These are phyloP conservation scores for Variabilichromis moorii DNA, from an alignment of 2,113 vertebrate species.

Conservation along the genomic window DNA sequence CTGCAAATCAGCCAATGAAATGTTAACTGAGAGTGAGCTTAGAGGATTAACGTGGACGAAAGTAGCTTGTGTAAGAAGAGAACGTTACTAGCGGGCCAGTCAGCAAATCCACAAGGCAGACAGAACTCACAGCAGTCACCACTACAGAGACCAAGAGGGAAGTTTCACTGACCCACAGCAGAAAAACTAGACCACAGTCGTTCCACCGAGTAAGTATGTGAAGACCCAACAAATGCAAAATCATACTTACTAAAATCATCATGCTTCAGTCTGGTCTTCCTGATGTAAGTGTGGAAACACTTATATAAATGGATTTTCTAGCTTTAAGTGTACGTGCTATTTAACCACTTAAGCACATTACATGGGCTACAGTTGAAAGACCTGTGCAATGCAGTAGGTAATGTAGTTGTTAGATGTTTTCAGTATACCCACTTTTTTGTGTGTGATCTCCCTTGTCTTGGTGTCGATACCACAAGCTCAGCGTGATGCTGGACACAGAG, in stretches of 20 bases:
- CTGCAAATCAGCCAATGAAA: constrained; percentile 51
- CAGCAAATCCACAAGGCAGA: constrained; percentile 36
- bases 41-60: constrained; percentile 63
- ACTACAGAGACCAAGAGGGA: neutral
- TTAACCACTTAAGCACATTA: neutral
- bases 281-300: neutral
- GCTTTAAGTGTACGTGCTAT: neutral
- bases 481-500: constrained; percentile 22
- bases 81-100: constrained; percentile 7
- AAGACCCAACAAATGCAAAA: neutral
- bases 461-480: neutral
- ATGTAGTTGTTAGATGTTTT: neutral
- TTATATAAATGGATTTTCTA: neutral
- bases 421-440: neutral
- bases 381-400: neutral
- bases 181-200: neutral
- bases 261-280: neutral
- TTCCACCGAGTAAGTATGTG: constrained; percentile 15
- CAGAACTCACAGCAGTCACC: neutral
- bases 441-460: neutral
- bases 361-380: neutral
- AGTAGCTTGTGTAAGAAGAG: constrained; percentile 60
- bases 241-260: neutral
- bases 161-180: neutral
- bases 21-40: constrained; percentile 51